phyloP scores from a whole-genome alignment of 2,888 invertebrate species.

The Morpho achilles region DNA sequence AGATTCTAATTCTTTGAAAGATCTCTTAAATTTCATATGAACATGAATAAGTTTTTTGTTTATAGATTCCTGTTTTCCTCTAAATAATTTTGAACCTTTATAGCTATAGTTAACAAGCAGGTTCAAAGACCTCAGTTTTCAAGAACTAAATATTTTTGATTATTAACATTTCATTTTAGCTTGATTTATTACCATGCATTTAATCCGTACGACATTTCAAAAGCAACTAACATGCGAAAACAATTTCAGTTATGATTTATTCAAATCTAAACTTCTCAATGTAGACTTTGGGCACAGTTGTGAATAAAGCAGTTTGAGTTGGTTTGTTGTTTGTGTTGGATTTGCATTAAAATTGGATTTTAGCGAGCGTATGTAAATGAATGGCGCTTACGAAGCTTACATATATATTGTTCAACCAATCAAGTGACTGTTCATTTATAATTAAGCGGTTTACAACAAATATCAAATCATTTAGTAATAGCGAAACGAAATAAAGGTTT shows the following conservation, averaged over 20 bases:
- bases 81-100: no score
- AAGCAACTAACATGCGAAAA: slow-evolving; percentile 13
- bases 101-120: no score
- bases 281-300: slow-evolving; percentile 35
- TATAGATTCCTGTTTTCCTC: no score
- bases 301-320: slow-evolving; percentile 29
- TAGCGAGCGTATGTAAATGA: slow-evolving; percentile 36
- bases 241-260: slow-evolving; percentile 39
- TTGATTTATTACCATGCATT: no score
- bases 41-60: no score
- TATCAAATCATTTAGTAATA: background rate
- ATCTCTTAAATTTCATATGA: no score
- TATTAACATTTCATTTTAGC: no score
- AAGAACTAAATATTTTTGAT: no score
- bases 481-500: background rate
- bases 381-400: slow-evolving; percentile 22
- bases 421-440: slow-evolving; percentile 11
- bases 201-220: background rate
- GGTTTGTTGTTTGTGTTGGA: slow-evolving; percentile 35
- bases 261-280: slow-evolving; percentile 39
- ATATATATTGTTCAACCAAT: slow-evolving; percentile 23
- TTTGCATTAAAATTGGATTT: slow-evolving; percentile 53
- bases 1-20: no score
- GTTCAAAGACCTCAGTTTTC: no score
- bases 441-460: background rate